Evolutionary conservation across 2,888 invertebrate genomes (phyloP).

Genomic region (Rhingia rostrata): DNA sequence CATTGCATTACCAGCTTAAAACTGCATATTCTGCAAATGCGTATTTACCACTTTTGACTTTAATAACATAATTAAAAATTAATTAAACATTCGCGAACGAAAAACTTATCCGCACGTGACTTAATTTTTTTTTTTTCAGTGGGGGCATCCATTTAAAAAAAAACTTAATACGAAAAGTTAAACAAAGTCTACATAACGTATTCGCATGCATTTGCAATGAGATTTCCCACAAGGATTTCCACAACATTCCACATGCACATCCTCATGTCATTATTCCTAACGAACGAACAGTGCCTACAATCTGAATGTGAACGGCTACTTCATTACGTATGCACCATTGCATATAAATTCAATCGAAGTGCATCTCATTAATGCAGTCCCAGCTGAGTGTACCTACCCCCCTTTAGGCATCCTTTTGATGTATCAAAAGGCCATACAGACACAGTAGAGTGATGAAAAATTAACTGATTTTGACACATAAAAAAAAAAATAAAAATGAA

Average conservation of each 20-base stretch:
- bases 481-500: too few relatives aligned
- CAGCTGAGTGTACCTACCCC: not conserved
- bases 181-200: constrained; percentile 19
- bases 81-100: too few relatives aligned
- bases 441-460: too few relatives aligned
- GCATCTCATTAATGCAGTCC: constrained; percentile 68
- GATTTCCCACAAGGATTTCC: constrained; percentile 18
- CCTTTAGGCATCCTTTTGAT: not conserved
- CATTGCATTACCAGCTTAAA: too few relatives aligned
- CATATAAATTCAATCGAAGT: constrained; percentile 71
- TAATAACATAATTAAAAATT: too few relatives aligned
- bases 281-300: not conserved
- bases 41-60: too few relatives aligned
- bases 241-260: constrained; percentile 23
- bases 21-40: too few relatives aligned
- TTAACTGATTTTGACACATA: too few relatives aligned
- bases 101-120: too few relatives aligned
- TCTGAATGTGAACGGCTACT: constrained; percentile 11
- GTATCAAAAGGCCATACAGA: not conserved
- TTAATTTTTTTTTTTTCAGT: constrained; percentile 4
- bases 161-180: constrained; percentile 28
- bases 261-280: constrained; percentile 20
- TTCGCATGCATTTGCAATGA: too few relatives aligned
- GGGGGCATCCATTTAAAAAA: constrained; percentile 17
- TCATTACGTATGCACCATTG: constrained; percentile 66